phyloP scores from a whole-genome alignment of 2,888 invertebrate species.

The Aricia artaxerxes region DNA sequence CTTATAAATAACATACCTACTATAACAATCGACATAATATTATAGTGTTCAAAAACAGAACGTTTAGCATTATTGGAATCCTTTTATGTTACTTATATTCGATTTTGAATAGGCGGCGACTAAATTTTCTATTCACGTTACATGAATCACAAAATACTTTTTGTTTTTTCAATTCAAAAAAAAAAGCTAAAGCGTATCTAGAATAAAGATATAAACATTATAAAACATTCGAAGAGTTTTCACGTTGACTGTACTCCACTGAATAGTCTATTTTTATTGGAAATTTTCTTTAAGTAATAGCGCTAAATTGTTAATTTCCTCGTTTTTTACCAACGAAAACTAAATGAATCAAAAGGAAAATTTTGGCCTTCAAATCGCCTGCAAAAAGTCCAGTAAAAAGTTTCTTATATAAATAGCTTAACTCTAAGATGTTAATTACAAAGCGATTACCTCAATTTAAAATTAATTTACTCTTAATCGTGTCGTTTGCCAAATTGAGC shows the following conservation, averaged over 20 bases:
- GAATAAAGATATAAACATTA: no score
- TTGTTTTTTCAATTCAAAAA: no score
- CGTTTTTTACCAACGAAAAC: conserved; percentile 4
- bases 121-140: no score
- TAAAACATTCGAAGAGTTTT: background rate
- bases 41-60: no score
- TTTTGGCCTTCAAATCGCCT: background rate
- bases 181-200: no score
- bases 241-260: background rate
- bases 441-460: conserved; percentile 2
- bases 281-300: background rate
- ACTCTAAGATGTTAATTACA: conserved; percentile 11
- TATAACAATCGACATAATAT: no score
- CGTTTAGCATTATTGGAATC: no score
- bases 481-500: conserved; percentile 22
- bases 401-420: conserved; percentile 16
- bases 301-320: conserved; percentile 3
- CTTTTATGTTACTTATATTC: no score
- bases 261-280: conserved; percentile 5
- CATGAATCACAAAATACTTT: no score
- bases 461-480: conserved; percentile 13
- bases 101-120: no score
- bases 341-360: conserved; percentile 11
- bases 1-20: no score
- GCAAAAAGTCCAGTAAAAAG: conserved; percentile 6